These are phyloP conservation scores for Erpornis zantholeuca DNA, from an alignment of 2,113 vertebrate species.

Conservation along the genomic window DNA sequence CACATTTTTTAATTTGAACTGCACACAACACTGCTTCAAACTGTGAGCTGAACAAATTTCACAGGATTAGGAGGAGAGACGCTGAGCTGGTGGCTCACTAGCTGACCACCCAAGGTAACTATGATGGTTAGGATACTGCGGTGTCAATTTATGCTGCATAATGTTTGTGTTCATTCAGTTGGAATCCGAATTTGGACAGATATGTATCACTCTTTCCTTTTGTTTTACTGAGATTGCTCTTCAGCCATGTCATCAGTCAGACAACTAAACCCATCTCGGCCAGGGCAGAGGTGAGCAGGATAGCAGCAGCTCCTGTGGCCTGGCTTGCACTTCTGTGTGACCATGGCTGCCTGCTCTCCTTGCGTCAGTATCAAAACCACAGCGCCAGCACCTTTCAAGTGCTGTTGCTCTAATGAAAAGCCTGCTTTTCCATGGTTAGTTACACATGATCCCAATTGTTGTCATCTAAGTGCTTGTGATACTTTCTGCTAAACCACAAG, in stretches of 20 bases:
- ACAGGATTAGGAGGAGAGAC: background rate
- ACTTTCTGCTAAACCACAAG: background rate
- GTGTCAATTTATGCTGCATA: background rate
- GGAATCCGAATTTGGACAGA: background rate
- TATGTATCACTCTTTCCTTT: background rate
- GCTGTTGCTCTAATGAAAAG: background rate
- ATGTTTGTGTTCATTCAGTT: background rate
- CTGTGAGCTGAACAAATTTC: background rate
- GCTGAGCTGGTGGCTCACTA: background rate
- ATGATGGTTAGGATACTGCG: background rate
- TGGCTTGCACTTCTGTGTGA: accelerated
- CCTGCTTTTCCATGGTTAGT: background rate
- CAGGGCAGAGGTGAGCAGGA: background rate
- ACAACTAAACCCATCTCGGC: background rate
- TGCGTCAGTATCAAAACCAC: background rate
- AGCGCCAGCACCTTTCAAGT: background rate
- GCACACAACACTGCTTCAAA: background rate
- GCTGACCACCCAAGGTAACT: background rate
- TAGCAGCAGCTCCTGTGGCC: background rate
- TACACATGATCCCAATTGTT: background rate
- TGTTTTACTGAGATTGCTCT: background rate
- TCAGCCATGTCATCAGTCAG: background rate
- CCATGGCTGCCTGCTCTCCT: background rate
- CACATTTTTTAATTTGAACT: background rate
- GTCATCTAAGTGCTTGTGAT: background rate